These are phyloP conservation scores for Lepidochrysops patricia DNA, from an alignment of 2,888 invertebrate genomes.

Conservation along the genomic window DNA sequence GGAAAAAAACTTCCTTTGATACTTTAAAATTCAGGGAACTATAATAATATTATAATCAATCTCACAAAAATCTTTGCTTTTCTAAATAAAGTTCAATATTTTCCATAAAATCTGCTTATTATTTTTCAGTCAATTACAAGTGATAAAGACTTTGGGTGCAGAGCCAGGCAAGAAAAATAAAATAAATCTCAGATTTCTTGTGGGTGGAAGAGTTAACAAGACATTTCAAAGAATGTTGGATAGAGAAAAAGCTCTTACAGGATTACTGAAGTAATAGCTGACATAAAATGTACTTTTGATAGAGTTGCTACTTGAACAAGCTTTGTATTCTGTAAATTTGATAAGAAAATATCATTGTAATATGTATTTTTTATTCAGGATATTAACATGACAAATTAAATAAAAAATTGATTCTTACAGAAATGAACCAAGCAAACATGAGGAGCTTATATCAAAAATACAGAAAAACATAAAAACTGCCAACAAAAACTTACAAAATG, in stretches of 20 bases:
- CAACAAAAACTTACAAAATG: conserved; percentile 78
- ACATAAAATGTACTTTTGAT: too few relatives aligned
- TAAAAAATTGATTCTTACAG: conserved; percentile 45
- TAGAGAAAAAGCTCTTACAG: conserved; percentile 80
- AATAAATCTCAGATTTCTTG: conserved; percentile 79
- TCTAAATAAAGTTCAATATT: too few relatives aligned
- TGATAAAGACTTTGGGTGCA: conserved; percentile 77
- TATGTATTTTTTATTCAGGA: too few relatives aligned
- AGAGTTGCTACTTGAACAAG: too few relatives aligned
- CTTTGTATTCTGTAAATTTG: too few relatives aligned
- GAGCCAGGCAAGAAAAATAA: conserved; percentile 85
- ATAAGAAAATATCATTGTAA: too few relatives aligned
- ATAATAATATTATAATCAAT: too few relatives aligned
- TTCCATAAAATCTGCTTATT: too few relatives aligned
- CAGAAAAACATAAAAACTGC: conserved; percentile 78
- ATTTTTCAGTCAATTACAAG: conserved; percentile 74
- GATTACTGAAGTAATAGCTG: conserved; percentile 83
- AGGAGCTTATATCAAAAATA: conserved; percentile 82
- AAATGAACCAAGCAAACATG: conserved; percentile 80
- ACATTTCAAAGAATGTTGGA: conserved; percentile 76
- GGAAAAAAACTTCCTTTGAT: too few relatives aligned
- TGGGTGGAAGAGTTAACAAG: conserved; percentile 79
- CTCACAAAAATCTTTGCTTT: too few relatives aligned
- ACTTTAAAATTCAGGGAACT: too few relatives aligned
- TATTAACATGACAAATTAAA: background rate